Base-by-base conservation (phyloP, 2,888 invertebrate genomes). In the Zeuzera pyrina region DNA sequence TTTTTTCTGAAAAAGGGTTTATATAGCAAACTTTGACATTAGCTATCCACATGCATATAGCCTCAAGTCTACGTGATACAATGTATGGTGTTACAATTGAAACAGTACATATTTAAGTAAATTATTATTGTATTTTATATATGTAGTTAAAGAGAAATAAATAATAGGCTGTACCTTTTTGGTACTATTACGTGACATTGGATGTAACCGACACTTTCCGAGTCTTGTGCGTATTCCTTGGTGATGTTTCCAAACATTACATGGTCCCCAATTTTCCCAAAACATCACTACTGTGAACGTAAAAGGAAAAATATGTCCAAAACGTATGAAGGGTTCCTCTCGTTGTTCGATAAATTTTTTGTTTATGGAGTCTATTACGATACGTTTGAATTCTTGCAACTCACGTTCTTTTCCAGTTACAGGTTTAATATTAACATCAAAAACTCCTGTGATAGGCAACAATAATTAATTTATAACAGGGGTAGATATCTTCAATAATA, bases 181-280 rank as follows among this genome's bases (percentile, higher is more conserved):
- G 6, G 25, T 10, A 31, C 13, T n/a, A 19, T 10, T 23, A 6
- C 6, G 6, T 2, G 12, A 22, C 12, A 28, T 35, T 5, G 39
- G 25, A 48, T 79, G 84, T 22, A 87, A 48, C 40, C 84, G 66
- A 49, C 88, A 88, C 25, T 59, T 68, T 8, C 85, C 87, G 31
- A 53, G 57, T 39, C 40, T 78, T 73, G 26, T 66, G 21, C 85
- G 84, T 26, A 64, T 49, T 13, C 62, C 61, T 39, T 57, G 57
- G 5, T 67, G 57, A 28, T 63, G 46, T 6, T 67, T 62, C 41
- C 85, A 84, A 12, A 71, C 58, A 43, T 84, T 72, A 47, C 88
- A 88, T n/a, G 63, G 50, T 2, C 85, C 57, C 86, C 86, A 87
- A 2, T 66, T 48, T 32, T 69, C 72, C 87, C 86, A 87, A 45